Conservation (phyloP, 2,113 vertebrate species). For the Psilopsiagon aymara region DNA sequence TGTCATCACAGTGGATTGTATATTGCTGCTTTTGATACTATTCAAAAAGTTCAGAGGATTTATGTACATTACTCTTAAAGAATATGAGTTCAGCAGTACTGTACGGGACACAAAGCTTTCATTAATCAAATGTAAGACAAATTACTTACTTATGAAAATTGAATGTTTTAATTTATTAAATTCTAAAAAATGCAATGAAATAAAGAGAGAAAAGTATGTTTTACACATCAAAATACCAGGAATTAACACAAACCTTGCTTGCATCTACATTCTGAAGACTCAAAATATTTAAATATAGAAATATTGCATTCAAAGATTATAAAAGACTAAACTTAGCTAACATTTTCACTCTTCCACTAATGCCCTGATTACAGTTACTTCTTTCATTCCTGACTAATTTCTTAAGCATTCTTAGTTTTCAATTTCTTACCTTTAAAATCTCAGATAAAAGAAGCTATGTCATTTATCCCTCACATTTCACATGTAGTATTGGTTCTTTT, state of each 20-base stretch:
- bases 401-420: neutral
- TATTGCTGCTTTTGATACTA: neutral
- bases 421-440: neutral
- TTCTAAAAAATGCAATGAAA: neutral
- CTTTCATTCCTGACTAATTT: neutral
- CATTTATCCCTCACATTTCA: neutral
- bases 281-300: neutral
- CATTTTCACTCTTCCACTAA: neutral
- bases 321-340: neutral
- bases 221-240: neutral
- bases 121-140: neutral
- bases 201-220: neutral
- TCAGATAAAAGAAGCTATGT: neutral
- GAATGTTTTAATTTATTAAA: neutral
- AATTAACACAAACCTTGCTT: neutral
- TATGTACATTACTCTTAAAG: neutral
- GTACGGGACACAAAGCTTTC: neutral
- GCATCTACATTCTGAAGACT: neutral
- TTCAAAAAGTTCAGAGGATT: neutral
- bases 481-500: neutral
- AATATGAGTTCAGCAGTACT: neutral
- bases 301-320: neutral
- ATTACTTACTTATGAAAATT: neutral
- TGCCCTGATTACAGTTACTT: neutral
- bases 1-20: neutral